Evolutionary conservation across 1,140 invertebrate genomes (phyloP), one percentile per base, ranked within the genome.

Genomic region (Orchesella cincta): DNA sequence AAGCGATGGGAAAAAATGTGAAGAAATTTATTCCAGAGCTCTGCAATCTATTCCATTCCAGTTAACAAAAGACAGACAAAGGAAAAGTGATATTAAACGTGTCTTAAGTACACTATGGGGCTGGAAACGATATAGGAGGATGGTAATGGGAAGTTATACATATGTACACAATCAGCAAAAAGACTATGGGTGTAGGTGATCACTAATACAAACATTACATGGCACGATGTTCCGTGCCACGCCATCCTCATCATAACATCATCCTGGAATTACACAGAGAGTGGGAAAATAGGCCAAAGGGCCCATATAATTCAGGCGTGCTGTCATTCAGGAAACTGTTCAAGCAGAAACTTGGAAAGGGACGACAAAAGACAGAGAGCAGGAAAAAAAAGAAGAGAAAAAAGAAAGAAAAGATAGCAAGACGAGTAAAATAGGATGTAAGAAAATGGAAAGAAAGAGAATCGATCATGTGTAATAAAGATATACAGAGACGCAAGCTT

Each of bases 391-490:
- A 52, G 5, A 74, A 34, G 26, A n/a, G 14, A 33, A 33, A 28
- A 33, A 75, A 35, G n/a, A 57, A 75, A 20, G 39, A 36, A 75
- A 57, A 36, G 54, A 33, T 1, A 75, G 28, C 23, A 57, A n/a
- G 14, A 51, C 52, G 23, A 26, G 52, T 12, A 23, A 57, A n/a
- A 57, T 18, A 57, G 73, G 20, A 5, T n/a, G 33, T 39, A 18
- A 39, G 23, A 39, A n/a, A 73, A 36, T 3, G 39, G 54, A 29
- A 51, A 74, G 73, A 35, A 20, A 35, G 39, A 34, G 54, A 75
- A 64, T 75, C 74, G 74, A 75, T 75, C 74, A 75, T 62, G 74
- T 75, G 74, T 62, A 75, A 75, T 75, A 75, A 75, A 54, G 74
- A 75, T 62, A 75, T 75, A 54, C 74, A 75, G 29, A 18, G 52